Evolutionary conservation across 2,797 vertebrate genomes (phyloP).

Genomic region (Limnodromus scolopaceus): DNA sequence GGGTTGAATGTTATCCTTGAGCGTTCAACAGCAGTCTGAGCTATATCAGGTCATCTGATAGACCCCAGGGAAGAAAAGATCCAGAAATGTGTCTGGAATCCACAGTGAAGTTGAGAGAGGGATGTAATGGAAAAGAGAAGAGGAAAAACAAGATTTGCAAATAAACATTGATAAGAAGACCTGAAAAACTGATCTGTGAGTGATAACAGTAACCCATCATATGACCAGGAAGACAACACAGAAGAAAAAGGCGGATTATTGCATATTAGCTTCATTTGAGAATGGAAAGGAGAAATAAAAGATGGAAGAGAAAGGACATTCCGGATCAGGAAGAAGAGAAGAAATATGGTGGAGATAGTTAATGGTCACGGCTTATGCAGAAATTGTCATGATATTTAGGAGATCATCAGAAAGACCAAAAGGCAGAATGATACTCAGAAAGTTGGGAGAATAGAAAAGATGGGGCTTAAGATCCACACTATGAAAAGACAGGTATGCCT

Average conservation of each 20-base stretch:
- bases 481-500: background rate
- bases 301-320: background rate
- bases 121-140: background rate
- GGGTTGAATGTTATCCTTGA: background rate
- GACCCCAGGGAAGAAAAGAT: background rate
- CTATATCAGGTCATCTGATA: background rate
- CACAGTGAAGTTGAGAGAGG: background rate
- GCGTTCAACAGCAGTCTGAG: background rate
- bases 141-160: background rate
- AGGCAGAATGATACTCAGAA: background rate
- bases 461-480: background rate
- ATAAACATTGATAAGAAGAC: background rate
- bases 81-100: background rate
- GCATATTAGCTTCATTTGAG: background rate
- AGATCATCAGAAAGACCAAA: background rate
- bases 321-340: background rate
- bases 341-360: background rate
- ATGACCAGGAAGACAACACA: background rate
- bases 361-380: background rate
- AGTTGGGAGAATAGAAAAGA: background rate
- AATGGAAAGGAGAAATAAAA: background rate
- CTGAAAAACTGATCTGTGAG: background rate
- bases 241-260: background rate
- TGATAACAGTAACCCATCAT: background rate
- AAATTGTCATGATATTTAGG: background rate